phyloP scores from a whole-genome alignment of 1,140 invertebrate species.

The Dendroctonus ponderosae region DNA sequence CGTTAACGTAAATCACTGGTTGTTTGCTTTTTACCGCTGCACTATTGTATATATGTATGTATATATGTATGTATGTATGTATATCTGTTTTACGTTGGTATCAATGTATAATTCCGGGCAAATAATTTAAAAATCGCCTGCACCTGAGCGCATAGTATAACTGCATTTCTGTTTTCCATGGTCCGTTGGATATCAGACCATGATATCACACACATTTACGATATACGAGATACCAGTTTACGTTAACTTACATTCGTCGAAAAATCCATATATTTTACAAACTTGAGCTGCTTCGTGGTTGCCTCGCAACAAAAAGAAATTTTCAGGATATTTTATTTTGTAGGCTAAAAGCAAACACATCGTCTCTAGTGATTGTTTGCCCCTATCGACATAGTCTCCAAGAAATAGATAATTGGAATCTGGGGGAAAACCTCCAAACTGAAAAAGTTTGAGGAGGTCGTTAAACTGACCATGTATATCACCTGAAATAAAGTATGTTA shows the following conservation, averaged over 20 bases:
- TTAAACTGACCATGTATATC: constrained; percentile 94
- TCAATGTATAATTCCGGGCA: too few species aligned
- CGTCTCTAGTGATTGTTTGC: constrained; percentile 81
- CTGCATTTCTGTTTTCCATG: neutral
- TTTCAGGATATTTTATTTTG: constrained; percentile 93
- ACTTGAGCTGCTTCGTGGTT: constrained; percentile 84
- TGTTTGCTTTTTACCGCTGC: too few species aligned
- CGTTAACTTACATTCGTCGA: constrained; percentile 68
- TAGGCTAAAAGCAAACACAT: constrained; percentile 86
- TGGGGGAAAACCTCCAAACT: constrained; percentile 96
- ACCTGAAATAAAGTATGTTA: constrained; percentile 50
- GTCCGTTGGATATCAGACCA: too few species aligned
- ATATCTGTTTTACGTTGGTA: too few species aligned
- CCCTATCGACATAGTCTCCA: constrained; percentile 88
- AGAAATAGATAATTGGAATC: constrained; percentile 94
- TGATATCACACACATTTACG: too few species aligned
- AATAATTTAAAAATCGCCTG: too few species aligned
- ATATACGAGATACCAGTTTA: too few species aligned
- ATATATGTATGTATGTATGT: too few species aligned
- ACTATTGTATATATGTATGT: too few species aligned
- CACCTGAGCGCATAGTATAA: neutral
- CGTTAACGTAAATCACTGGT: too few species aligned
- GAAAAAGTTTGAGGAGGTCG: constrained; percentile 89
- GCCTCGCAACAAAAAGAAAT: constrained; percentile 85
- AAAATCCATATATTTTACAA: constrained; percentile 82